phyloP scores from a whole-genome alignment of 2,113 vertebrate genomes.

The Todiramphus chloris region DNA sequence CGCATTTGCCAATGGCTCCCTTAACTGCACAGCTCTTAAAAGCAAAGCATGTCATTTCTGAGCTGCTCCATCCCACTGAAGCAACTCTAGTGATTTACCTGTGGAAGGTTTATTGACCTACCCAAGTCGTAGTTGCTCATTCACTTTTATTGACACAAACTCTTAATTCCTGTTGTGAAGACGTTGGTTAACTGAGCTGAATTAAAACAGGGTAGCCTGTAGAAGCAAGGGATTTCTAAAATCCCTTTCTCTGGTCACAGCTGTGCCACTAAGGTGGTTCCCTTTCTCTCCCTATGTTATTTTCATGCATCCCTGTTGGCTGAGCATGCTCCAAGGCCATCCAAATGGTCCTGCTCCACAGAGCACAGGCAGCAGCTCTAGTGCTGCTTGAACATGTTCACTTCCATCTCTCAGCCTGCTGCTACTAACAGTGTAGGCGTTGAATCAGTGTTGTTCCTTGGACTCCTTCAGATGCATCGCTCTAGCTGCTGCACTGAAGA shows the following conservation, averaged over 20 bases:
- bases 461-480: neutral
- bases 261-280: neutral
- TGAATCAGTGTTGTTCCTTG: neutral
- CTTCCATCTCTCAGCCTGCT: neutral
- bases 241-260: neutral
- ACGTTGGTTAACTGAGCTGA: neutral
- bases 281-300: neutral
- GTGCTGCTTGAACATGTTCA: neutral
- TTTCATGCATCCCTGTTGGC: neutral
- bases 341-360: neutral
- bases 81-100: neutral
- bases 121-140: neutral
- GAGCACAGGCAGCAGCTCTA: neutral
- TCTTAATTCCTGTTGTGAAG: neutral
- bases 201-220: neutral
- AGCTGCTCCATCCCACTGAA: neutral
- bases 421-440: neutral
- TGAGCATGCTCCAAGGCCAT: neutral
- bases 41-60: neutral
- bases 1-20: neutral
- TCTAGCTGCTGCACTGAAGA: neutral
- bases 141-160: neutral
- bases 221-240: neutral
- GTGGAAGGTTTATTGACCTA: neutral
- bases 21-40: neutral